Conservation (phyloP, 2,113 vertebrate genomes). For the Chaenocephalus aceratus region DNA sequence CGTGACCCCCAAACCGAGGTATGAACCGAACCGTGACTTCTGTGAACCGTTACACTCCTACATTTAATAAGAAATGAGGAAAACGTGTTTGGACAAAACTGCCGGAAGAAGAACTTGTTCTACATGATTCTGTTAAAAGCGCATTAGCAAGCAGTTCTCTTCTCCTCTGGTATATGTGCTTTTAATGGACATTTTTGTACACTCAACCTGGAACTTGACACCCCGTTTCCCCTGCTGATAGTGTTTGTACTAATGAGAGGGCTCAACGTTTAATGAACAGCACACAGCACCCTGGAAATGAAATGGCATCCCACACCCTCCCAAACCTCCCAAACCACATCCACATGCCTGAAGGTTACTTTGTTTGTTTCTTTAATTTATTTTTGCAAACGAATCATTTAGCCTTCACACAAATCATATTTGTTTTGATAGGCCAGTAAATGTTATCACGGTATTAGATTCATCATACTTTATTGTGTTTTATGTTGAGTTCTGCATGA, state of each 20-base stretch:
- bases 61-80: slow-evolving; percentile 28
- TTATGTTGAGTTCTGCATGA: neutral
- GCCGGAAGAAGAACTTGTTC: neutral
- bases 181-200: slow-evolving; percentile 7
- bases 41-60: too few species aligned
- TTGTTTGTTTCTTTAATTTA: neutral
- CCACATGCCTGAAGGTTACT: slow-evolving; percentile 26
- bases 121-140: neutral
- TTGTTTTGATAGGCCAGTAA: neutral
- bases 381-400: neutral
- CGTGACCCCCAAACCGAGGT: too few species aligned
- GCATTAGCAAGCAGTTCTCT: neutral
- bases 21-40: too few species aligned
- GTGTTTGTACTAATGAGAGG: slow-evolving; percentile 67
- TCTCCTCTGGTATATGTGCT: neutral
- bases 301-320: slow-evolving; percentile 15
- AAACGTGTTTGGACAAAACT: slow-evolving; percentile 4
- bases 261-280: slow-evolving; percentile 38
- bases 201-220: slow-evolving; percentile 7
- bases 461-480: neutral
- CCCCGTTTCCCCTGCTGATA: slow-evolving; percentile 30
- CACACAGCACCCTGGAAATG: slow-evolving; percentile 49
- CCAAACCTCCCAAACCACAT: slow-evolving; percentile 55
- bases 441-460: neutral
- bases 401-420: neutral